Percentiles rank a stretch among this genome's conserved stretches.
phyloP scores from a whole-genome alignment of 2,113 vertebrate species.

The Casuarius casuarius region DNA sequence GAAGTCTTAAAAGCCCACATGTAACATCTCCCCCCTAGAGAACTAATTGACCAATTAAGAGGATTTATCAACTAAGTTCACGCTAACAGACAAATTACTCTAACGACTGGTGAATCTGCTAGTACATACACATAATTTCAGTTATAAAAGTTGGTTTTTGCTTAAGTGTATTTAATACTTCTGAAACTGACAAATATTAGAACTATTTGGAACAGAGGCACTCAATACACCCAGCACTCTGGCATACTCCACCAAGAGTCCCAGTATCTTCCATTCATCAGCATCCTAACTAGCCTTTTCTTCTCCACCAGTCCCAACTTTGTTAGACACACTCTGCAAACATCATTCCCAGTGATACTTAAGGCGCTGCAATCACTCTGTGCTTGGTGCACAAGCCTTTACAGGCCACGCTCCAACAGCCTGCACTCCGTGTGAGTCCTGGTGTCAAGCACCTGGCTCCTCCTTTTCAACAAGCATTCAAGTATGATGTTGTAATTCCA shows the following conservation, averaged over 20 bases:
- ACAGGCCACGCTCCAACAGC: background rate
- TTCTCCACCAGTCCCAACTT: background rate
- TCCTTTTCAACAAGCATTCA: background rate
- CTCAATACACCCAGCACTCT: background rate
- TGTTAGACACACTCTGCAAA: background rate
- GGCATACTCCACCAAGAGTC: background rate
- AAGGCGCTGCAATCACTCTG: background rate
- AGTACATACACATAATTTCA: background rate
- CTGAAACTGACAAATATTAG: background rate
- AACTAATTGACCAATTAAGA: background rate
- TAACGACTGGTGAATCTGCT: background rate
- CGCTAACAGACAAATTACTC: background rate
- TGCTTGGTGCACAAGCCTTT: background rate
- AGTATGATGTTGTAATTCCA: background rate
- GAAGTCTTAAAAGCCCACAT: background rate
- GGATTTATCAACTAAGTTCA: background rate
- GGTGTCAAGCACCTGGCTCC: background rate
- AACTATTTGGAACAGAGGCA: background rate
- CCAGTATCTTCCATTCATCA: background rate
- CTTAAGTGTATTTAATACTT: background rate
- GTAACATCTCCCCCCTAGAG: background rate
- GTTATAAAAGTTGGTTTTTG: background rate
- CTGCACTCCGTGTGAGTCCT: background rate
- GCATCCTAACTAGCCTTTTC: background rate
- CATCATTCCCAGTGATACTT: background rate